phyloP scores from a whole-genome alignment of 2,888 invertebrate genomes.

The Hypomecis atomaria region DNA sequence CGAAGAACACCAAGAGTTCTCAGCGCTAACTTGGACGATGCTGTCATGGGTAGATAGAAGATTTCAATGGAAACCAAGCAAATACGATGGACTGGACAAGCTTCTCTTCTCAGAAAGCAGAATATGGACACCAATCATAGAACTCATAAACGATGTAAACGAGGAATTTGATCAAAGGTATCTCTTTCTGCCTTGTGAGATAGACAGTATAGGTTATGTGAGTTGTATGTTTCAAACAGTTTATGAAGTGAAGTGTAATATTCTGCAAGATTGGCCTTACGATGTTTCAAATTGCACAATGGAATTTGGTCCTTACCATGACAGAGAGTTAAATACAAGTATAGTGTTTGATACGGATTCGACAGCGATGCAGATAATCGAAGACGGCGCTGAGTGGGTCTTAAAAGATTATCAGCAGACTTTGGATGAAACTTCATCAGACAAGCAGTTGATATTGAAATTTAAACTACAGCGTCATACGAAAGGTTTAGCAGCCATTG shows the following conservation, averaged over 20 bases:
- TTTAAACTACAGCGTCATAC: slow-evolving; percentile 41
- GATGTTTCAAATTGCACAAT: slow-evolving; percentile 47
- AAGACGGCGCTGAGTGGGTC: slow-evolving; percentile 48
- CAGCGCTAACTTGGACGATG: slow-evolving; percentile 39
- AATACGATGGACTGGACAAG: slow-evolving; percentile 47
- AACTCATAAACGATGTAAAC: slow-evolving; percentile 44
- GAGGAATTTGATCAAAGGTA: slow-evolving; percentile 16
- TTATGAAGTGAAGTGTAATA: slow-evolving; percentile 33
- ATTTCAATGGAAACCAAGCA: slow-evolving; percentile 54
- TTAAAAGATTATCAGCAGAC: slow-evolving; percentile 36
- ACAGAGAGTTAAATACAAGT: slow-evolving; percentile 13
- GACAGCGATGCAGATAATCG: slow-evolving; percentile 25
- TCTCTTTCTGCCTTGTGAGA: slow-evolving; percentile 28
- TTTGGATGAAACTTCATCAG: slow-evolving; percentile 11
- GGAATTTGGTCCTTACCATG: slow-evolving; percentile 34
- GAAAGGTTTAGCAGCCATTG: slow-evolving; percentile 34
- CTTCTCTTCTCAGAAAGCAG: slow-evolving; percentile 10
- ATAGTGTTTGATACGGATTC: slow-evolving; percentile 26
- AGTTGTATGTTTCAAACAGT: slow-evolving; percentile 11
- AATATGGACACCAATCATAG: slow-evolving; percentile 51
- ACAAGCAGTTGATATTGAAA: slow-evolving; percentile 32
- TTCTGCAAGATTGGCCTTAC: slow-evolving; percentile 49
- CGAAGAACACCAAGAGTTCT: slow-evolving; percentile 46
- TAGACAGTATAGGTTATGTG: slow-evolving; percentile 32
- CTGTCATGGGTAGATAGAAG: slow-evolving; percentile 51